phyloP scores from a whole-genome alignment of 2,888 invertebrate genomes.

The Epiblema foenella region DNA sequence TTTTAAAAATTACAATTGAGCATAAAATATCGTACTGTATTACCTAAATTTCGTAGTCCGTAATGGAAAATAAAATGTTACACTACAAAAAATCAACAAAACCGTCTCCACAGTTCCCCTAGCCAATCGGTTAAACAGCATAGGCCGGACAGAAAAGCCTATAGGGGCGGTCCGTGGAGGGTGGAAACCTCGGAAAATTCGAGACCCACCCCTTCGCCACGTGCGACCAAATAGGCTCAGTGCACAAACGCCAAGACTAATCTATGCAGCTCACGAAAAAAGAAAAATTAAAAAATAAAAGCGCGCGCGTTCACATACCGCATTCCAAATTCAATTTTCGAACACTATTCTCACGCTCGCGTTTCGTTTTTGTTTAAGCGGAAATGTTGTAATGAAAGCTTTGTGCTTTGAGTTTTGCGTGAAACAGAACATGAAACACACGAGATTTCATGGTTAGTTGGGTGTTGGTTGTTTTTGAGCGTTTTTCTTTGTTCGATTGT shows the following conservation, averaged over 20 bases:
- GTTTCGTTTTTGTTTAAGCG: constrained; percentile 61
- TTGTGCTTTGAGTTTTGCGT: constrained; percentile 72
- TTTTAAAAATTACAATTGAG: neutral
- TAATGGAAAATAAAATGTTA: neutral
- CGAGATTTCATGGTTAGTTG: constrained; percentile 83
- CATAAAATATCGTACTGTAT: too few relatives aligned
- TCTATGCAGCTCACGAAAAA: constrained; percentile 78
- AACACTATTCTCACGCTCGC: constrained; percentile 48
- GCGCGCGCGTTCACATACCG: constrained; percentile 66
- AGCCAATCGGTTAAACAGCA: constrained; percentile 83
- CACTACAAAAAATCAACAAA: constrained; percentile 38
- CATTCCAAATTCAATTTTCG: constrained; percentile 60
- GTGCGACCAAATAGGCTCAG: constrained; percentile 81
- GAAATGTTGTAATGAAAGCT: constrained; percentile 70
- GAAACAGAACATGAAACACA: constrained; percentile 75
- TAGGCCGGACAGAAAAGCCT: constrained; percentile 86
- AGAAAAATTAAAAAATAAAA: constrained; percentile 58
- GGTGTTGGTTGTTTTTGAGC: constrained; percentile 60
- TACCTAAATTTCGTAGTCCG: neutral
- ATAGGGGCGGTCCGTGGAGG: constrained; percentile 84
- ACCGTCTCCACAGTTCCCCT: constrained; percentile 66
- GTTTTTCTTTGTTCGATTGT: constrained; percentile 41
- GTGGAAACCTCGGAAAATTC: constrained; percentile 85
- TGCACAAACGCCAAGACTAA: constrained; percentile 79
- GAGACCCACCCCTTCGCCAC: constrained; percentile 81